A percentile compares a stretch with the other conserved stretches of the same genome.
These are phyloP conservation scores for Synanthedon myopaeformis DNA, from an alignment of 2,888 invertebrate genomes.

Conservation along the genomic window DNA sequence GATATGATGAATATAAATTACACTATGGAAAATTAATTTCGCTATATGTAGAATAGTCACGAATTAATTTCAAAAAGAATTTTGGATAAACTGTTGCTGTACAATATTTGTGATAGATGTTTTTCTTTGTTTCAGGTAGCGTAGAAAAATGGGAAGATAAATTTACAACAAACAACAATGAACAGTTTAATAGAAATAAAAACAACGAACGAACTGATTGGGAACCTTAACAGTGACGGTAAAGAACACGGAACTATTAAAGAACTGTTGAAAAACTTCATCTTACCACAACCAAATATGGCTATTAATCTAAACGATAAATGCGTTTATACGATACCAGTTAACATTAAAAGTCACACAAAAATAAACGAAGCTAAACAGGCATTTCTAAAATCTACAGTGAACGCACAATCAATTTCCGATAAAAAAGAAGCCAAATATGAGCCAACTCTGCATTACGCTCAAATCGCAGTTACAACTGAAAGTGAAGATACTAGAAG, in stretches of 20 bases:
- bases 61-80: too few relatives aligned
- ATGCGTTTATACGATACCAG: constrained; percentile 49
- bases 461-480: constrained; percentile 52
- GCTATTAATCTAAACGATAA: constrained; percentile 49
- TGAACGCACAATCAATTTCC: constrained; percentile 14
- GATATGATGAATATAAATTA: too few relatives aligned
- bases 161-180: constrained; percentile 48
- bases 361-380: constrained; percentile 52
- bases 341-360: constrained; percentile 36
- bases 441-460: constrained; percentile 44
- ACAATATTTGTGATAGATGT: constrained; percentile 2
- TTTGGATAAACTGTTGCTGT: too few relatives aligned
- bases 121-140: constrained; percentile 55
- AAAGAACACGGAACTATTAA: constrained; percentile 52
- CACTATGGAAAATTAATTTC: too few relatives aligned
- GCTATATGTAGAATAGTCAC: too few relatives aligned
- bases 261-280: constrained; percentile 49
- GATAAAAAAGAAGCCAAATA: constrained; percentile 15
- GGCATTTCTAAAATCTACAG: constrained; percentile 50
- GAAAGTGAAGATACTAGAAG: constrained; percentile 57
- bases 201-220: constrained; percentile 42
- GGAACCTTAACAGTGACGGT: constrained; percentile 39
- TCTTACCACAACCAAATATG: constrained; percentile 50
- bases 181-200: constrained; percentile 56
- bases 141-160: constrained; percentile 43